Base-by-base conservation (phyloP, 1,140 invertebrate genomes). In the Meloidogyne floridensis region DNA sequence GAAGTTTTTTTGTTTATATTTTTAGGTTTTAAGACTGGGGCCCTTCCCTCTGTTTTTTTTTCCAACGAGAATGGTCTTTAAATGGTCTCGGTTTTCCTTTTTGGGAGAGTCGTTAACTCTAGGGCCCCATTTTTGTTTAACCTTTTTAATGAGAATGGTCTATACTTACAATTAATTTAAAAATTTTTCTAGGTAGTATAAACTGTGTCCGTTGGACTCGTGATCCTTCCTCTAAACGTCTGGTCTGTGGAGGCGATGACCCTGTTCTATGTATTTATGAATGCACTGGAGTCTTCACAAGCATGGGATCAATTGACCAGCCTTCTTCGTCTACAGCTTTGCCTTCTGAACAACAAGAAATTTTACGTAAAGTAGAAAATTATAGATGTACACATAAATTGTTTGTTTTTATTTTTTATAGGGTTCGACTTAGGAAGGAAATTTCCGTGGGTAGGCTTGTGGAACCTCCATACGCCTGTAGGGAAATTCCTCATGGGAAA, bases 231-330 rank as follows among this genome's bases (percentile, higher is more conserved):
- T 75, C 72, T 72, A 75, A 77, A 51, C 20, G 80, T 56, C 72
- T 81, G 71, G 80, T 81, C 5, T 81, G 80, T 54, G 80, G 75
- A 65, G 80, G 80, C 20, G 80, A 81, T 43, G 80, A 81, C 32
- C 77, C 80, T 53, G 75, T 81, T 20, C 70, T 81, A n/a, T 81
- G 80, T 18, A 80, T 81, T 72, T 81, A 80, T 80, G 80, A 81
- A 75, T 81, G 80, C 13, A 77, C 53, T 42, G 74, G 80, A 3
- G 59, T 71, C 7, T 81, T 51, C 42, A 47, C 74, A 51, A 75
- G 51, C n/a, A 51, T 51, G 13, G 80, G 69, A 3, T 75, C 80
- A 0, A 13, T 80, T 42, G 77, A 73, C 54, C 70, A 74, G 47
- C 32, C 47, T 13, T 69, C 59, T n/a, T 65, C 59, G 0, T n/a